Percentiles rank a stretch among this genome's conserved stretches.
Evolutionary conservation across 1,140 invertebrate genomes (phyloP).

Genomic region (Ylistrum balloti): DNA sequence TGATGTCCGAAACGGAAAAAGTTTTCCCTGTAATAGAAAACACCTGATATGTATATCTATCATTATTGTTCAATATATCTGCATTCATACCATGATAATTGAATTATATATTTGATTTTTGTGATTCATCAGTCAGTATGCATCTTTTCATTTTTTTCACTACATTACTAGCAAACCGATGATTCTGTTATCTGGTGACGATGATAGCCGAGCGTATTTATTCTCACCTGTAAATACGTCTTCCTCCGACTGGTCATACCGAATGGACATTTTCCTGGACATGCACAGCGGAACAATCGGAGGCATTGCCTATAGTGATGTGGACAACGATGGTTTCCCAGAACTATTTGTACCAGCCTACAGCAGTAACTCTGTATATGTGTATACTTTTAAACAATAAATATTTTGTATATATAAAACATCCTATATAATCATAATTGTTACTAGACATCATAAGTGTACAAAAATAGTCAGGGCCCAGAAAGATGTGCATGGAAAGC

Average conservation of each 20-base stretch:
- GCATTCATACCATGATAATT: too few relatives aligned
- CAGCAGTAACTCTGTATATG: slow-evolving; percentile 73
- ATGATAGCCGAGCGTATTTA: slow-evolving; percentile 80
- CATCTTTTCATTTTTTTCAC: too few relatives aligned
- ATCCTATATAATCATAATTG: too few relatives aligned
- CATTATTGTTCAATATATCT: too few relatives aligned
- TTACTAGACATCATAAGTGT: too few relatives aligned
- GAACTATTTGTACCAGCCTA: slow-evolving; percentile 81
- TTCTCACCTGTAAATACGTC: slow-evolving; percentile 73
- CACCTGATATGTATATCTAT: too few relatives aligned
- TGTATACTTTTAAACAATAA: slow-evolving; percentile 77
- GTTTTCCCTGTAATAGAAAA: too few relatives aligned
- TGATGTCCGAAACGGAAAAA: too few relatives aligned
- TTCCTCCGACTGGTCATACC: slow-evolving; percentile 78
- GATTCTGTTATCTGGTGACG: slow-evolving; percentile 81
- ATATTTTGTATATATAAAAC: background rate
- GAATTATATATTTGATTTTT: background rate
- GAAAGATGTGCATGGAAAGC: too few relatives aligned
- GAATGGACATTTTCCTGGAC: slow-evolving; percentile 67
- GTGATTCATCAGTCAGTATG: too few relatives aligned
- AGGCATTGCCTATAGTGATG: slow-evolving; percentile 77
- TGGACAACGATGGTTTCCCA: slow-evolving; percentile 80
- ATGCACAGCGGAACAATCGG: slow-evolving; percentile 66
- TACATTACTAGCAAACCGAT: slow-evolving; percentile 68
- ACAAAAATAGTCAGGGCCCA: too few relatives aligned